phyloP scores from a whole-genome alignment of 2,797 vertebrate genomes.

The Coregonus suidteri region DNA sequence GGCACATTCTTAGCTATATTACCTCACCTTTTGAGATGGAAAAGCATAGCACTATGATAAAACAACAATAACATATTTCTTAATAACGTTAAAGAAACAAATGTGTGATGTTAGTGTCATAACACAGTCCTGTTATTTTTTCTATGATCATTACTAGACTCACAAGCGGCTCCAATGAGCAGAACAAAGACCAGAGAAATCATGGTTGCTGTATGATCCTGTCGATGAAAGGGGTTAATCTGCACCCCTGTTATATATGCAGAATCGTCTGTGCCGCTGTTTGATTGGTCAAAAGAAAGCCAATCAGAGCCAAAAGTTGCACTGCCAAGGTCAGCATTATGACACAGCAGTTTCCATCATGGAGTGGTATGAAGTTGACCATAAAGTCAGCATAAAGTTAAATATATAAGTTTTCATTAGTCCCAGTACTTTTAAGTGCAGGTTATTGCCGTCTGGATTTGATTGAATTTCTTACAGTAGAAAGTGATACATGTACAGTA shows the following conservation, averaged over 20 bases:
- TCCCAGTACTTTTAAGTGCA: not conserved
- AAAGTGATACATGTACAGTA: not conserved
- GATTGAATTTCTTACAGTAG: not conserved
- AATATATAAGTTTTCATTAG: not conserved
- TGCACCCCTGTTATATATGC: constrained; percentile 9
- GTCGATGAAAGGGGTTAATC: constrained; percentile 11
- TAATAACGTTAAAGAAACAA: too few species aligned
- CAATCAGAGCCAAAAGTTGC: too few species aligned
- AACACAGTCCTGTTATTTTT: too few species aligned
- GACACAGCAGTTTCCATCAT: too few species aligned
- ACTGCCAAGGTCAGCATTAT: too few species aligned
- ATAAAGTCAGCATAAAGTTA: too few species aligned
- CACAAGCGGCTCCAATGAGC: too few species aligned
- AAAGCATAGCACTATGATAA: not conserved
- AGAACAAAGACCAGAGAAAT: too few species aligned
- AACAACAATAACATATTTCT: too few species aligned
- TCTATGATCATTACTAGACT: not conserved
- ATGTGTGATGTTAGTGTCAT: too few species aligned
- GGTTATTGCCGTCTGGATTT: not conserved
- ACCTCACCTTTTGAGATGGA: not conserved
- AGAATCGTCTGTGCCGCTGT: not conserved
- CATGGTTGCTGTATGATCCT: constrained; percentile 23
- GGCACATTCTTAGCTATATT: not conserved
- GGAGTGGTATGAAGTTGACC: too few species aligned
- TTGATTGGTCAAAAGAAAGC: too few species aligned